phyloP scores from a whole-genome alignment of 2,113 vertebrate species.

The Anolis carolinensis region DNA sequence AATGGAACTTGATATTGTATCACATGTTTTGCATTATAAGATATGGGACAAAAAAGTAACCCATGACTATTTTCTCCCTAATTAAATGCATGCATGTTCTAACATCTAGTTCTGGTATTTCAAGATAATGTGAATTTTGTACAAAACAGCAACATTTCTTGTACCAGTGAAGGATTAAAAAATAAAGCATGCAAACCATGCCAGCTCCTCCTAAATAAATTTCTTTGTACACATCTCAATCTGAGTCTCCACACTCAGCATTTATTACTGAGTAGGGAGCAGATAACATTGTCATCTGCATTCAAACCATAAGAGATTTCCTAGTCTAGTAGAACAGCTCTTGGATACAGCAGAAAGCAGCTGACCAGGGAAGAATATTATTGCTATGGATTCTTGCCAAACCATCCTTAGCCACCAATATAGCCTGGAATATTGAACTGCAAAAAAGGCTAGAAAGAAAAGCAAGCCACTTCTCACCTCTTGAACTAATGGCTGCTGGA shows the following conservation, averaged over 20 bases:
- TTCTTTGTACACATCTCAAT: background rate
- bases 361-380: background rate
- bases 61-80: background rate
- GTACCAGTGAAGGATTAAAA: too few species aligned
- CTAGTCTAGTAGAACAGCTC: background rate
- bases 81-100: background rate
- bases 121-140: background rate
- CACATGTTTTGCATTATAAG: background rate
- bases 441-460: background rate
- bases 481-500: conserved; percentile 95
- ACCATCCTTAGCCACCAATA: background rate
- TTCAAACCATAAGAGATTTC: background rate
- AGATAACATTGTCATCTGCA: background rate
- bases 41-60: background rate
- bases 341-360: background rate
- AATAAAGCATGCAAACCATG: background rate
- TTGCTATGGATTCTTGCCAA: background rate
- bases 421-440: background rate
- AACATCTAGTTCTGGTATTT: background rate
- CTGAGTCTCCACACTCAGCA: background rate
- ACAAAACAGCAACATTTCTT: background rate
- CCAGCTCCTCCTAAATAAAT: background rate
- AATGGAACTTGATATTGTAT: background rate
- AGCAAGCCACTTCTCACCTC: conserved; percentile 82
- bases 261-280: background rate